Base-by-base conservation (phyloP, 1,140 invertebrate species). In the Hyphantria cunea region DNA sequence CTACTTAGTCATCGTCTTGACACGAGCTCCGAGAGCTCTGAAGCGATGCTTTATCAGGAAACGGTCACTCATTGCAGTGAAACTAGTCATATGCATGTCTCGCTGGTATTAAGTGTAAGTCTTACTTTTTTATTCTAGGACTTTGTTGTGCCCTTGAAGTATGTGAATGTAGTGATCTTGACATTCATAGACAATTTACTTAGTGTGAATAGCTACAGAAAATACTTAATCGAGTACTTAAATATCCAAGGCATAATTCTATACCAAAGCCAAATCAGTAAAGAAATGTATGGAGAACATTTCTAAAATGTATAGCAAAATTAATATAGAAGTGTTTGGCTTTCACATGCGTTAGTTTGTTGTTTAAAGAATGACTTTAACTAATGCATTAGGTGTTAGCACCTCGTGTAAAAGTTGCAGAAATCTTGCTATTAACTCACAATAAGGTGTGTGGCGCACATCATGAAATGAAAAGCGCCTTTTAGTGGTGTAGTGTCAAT, bases 61-160 rank as follows among this genome's bases (percentile, higher is more conserved):
- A 32, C 9, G 64, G 63, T 62, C 53, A 54, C 55, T 64, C 53
- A 52, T 65, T 47, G 34, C 42, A 51, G 32, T 49, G 34, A n/a
- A 62, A 15, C 52, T 74, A 71, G 74, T 74, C 72, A 70, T 49
- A 8, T 65, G 49, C 62, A 58, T 67, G 60, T 68, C 44, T 55
- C 65, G 75, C 66, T 66, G 53, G 41, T 59, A 62, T 66, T 58
- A 61, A 47, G 7, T 59, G 33, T 62, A 63, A 62, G 44, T 34
- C 39, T 48, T 54, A 48, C 13, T n/a, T 34, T 25, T 47, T 7
- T 12, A 48, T n/a, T 12, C 5, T 25, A 15, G 42, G 32, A 37
- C 15, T 48, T 11, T 49, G 45, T 49, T 58, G 44, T 58, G 49
- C 25, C 14, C 55, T 31, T 58, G 15, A 49, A 51, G 32, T 33